A percentile compares a stretch with the other conserved stretches of the same genome.
Evolutionary conservation across 2,797 vertebrate species (phyloP).

Genomic region (Aulostomus chinensis): DNA sequence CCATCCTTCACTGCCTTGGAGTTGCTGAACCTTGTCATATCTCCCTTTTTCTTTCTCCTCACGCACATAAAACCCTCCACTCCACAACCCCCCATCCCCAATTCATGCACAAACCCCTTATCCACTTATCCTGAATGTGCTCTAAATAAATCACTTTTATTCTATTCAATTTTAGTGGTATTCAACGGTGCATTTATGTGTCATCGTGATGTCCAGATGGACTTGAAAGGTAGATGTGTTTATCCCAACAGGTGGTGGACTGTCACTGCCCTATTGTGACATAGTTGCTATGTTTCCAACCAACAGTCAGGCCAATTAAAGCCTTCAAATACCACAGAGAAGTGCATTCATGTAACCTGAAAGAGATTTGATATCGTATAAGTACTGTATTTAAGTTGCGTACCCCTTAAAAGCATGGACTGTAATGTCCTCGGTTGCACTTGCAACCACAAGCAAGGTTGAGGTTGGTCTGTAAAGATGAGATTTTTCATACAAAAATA

Average conservation of each 20-base stretch:
- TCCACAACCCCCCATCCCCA: neutral
- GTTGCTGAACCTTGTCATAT: constrained; percentile 39
- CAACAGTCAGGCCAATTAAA: too few species aligned
- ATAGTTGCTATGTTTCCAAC: too few species aligned
- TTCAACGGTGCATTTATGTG: constrained; percentile 6
- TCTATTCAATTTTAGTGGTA: constrained; percentile 11
- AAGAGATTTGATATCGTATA: too few species aligned
- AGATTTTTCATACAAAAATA: too few species aligned
- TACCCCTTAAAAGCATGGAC: too few species aligned
- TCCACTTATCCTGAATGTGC: constrained; percentile 3
- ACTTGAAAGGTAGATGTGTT: constrained; percentile 12
- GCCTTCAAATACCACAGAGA: too few species aligned
- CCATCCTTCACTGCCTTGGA: constrained; percentile 23
- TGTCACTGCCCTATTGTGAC: too few species aligned
- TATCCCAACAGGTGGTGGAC: constrained; percentile 30
- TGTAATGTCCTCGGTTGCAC: too few species aligned
- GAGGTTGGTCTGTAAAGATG: too few species aligned
- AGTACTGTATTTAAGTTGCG: too few species aligned
- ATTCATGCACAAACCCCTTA: neutral
- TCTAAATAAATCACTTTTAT: constrained; percentile 13
- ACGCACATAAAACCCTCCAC: constrained; percentile 3
- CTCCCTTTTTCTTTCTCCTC: constrained; percentile 2
- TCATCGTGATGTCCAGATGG: constrained; percentile 12
- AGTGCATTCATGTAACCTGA: too few species aligned
- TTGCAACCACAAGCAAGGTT: too few species aligned